Conservation (phyloP, 2,113 vertebrate genomes). For the Oryzias melastigma region DNA sequence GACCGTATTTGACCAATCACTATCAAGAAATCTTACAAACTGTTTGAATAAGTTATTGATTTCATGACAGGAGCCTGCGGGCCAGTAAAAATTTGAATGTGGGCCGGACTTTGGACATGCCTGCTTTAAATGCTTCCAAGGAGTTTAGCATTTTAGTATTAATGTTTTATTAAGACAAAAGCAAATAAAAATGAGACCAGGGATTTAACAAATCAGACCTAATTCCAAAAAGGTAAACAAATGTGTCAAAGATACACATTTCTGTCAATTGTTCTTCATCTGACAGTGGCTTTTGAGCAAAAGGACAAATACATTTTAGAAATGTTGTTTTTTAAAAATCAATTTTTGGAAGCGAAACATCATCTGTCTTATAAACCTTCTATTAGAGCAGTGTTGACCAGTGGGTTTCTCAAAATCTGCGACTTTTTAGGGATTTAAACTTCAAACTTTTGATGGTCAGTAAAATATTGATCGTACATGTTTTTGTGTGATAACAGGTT, state of each 20-base stretch:
- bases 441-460: not conserved
- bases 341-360: slow-evolving; percentile 42
- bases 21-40: too few relatives aligned
- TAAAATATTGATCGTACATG: not conserved
- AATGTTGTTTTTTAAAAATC: slow-evolving; percentile 62
- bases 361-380: slow-evolving; percentile 55
- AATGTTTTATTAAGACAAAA: slow-evolving; percentile 8
- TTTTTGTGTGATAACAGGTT: not conserved
- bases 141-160: too few relatives aligned
- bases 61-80: too few relatives aligned
- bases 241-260: slow-evolving; percentile 53
- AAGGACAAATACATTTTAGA: slow-evolving; percentile 68
- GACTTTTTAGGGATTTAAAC: not conserved
- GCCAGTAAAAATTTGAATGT: too few relatives aligned
- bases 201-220: slow-evolving; percentile 33
- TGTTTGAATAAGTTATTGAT: too few relatives aligned
- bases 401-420: slow-evolving; percentile 14
- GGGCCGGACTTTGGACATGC: too few relatives aligned
- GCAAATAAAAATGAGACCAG: slow-evolving; percentile 14
- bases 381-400: slow-evolving; percentile 8
- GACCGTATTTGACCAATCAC: too few relatives aligned
- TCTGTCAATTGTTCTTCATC: slow-evolving; percentile 54
- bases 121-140: too few relatives aligned
- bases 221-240: slow-evolving; percentile 31
- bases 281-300: slow-evolving; percentile 56